Base-by-base conservation (phyloP, 53 echinoderm and acorn worm genomes). In the Antedon mediterranea region DNA sequence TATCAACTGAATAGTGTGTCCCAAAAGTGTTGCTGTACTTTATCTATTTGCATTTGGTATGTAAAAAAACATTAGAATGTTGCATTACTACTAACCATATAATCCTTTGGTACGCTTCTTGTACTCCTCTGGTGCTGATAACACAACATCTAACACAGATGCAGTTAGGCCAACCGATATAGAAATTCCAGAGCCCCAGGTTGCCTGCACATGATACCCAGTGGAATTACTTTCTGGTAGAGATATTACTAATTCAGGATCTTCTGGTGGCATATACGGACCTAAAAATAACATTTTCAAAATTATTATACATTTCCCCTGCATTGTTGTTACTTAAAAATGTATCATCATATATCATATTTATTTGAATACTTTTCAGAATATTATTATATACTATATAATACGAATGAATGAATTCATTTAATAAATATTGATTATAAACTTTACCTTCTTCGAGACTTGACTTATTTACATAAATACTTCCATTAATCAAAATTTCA, bases 121-220 rank as follows among this genome's bases (percentile, higher is more conserved):
- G 87, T 78, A 94, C 8, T 71, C 43, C 74, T 91, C 89, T 26
- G 90, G 91, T 23, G 91, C 90, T 0, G 84, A 84, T 34, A 94
- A 86, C 20, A 91, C 81, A 29, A 94, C 82, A 34, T 94, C 91
- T 9, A 94, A 37, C 27, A 94, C 43, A 5, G 28, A 20, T 33
- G 8, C 76, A 0, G 6, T 34, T 20, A 76, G 23, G 28, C 76
- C 76, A 28, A 94, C 94, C 32, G 83, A 85, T 72, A 94, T 90
- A 44, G 90, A 83, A 74, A 94, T 87, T 11, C 89, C 89, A 28
- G 77, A 78, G 72, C 72, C 31, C 88, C 87, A 93, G 43, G 80
- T 85, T 0, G 88, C 93, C 3, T 85, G 83, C 23, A 88, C 78
- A 28, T 90, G 80, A 57, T 57, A 18, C 23, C 57, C 57, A 57